Base-by-base conservation (phyloP, 2,888 invertebrate genomes). In the Oscheius myriophilus region DNA sequence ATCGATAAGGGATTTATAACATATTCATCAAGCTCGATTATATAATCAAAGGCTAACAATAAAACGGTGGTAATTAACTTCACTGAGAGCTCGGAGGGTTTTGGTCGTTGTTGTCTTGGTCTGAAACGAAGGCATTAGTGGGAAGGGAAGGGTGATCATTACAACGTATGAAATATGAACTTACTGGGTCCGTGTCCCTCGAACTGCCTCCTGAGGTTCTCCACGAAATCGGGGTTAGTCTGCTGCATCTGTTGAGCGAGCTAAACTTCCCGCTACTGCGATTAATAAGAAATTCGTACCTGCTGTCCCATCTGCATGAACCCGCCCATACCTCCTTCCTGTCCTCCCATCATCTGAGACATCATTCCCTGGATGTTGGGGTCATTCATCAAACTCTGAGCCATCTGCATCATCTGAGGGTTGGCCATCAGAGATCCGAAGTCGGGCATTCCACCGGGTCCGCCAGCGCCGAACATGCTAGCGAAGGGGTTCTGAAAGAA, bases 211-310 rank as follows among this genome's bases (percentile, higher is more conserved):
- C 93, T 89, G 71, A 94, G 88, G 84, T 91, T 91, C 73, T 93
- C 92, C 41, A 93, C 92, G 53, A 94, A 89, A 69, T 92, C 92
- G 0, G 94, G 94, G 88, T 94, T 93, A 21, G 71, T 70, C 52
- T 79, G 67, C 45, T 81, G 79, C 78, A 85, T 77, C 18, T 80
- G 79, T 21, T 75, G 72, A 14, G 84, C 84, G 69, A 84, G 72
- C 80, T 84, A 67, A 55, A 80, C 69, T 58, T 51, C 1, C 42
- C 46, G 4, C 12, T 16, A 3, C 6, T 46, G 4, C 11, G 12
- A 46, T 4, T 18, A 46, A n/a, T n/a, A 3, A 52, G 7, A 14
- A 14, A 7, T 23, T 33, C 43, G 11, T 93, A 93, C 67, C 67
- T 68, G 63, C 87, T 93, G 93, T 0, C 93, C 93, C 21, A 90